These are phyloP conservation scores for Danio choprae DNA, from an alignment of 2,797 vertebrate genomes.

Conservation along the genomic window DNA sequence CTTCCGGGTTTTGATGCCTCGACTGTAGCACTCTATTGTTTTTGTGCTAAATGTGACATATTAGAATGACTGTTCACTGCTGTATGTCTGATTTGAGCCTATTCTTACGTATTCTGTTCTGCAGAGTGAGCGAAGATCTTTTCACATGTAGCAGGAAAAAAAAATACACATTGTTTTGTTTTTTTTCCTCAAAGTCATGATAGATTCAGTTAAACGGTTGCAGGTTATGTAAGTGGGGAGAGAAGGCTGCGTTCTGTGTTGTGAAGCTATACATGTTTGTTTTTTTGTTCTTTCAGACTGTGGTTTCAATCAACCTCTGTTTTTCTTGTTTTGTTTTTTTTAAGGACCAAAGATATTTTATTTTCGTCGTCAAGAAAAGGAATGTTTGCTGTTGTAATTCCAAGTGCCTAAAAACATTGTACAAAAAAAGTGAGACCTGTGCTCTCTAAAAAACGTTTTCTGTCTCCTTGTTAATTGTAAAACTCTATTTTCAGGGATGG, in stretches of 20 bases:
- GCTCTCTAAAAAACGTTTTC: slow-evolving; percentile 61
- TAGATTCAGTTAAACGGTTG: slow-evolving; percentile 70
- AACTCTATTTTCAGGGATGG: slow-evolving; percentile 76
- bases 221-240: slow-evolving; percentile 61
- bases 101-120: slow-evolving; percentile 60
- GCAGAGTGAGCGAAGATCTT: slow-evolving; percentile 73
- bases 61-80: slow-evolving; percentile 78
- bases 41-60: slow-evolving; percentile 79
- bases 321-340: slow-evolving; percentile 63
- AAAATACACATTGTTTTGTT: slow-evolving; percentile 14
- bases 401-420: slow-evolving; percentile 82
- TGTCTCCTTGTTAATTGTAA: slow-evolving; percentile 74
- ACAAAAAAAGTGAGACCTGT: slow-evolving; percentile 69
- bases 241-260: slow-evolving; percentile 66
- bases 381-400: slow-evolving; percentile 74
- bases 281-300: slow-evolving; percentile 66
- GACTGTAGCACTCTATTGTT: not conserved
- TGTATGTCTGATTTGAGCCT: slow-evolving; percentile 78
- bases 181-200: slow-evolving; percentile 49
- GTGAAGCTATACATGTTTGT: slow-evolving; percentile 61
- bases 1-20: not conserved
- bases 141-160: slow-evolving; percentile 75
- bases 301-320: slow-evolving; percentile 69
- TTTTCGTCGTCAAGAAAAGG: slow-evolving; percentile 72
- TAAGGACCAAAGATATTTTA: slow-evolving; percentile 80